Conservation (phyloP, 2,113 vertebrate species). For the Hippopotamus amphibius region DNA sequence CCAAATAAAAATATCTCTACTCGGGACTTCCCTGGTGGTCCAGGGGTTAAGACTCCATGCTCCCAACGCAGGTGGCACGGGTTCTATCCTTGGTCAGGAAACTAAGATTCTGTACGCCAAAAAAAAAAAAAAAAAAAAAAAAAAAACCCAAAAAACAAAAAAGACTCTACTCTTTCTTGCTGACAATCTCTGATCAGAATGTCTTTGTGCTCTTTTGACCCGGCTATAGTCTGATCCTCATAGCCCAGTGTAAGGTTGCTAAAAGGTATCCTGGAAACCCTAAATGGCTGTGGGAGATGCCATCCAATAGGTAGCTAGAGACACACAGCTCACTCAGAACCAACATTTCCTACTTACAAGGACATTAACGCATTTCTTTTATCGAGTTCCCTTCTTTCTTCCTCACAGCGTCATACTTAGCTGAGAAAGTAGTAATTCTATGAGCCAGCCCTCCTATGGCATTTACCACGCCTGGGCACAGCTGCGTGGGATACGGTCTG, state of each 20-base stretch:
- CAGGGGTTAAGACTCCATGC: no score
- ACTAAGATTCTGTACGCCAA: no score
- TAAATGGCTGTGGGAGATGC: background rate
- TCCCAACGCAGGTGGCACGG: no score
- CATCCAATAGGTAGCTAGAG: background rate
- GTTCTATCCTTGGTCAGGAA: no score
- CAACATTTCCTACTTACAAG: background rate
- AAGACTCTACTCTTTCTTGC: background rate
- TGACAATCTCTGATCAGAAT: conserved; percentile 17
- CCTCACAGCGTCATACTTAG: background rate
- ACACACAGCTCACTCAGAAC: background rate
- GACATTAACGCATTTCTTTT: background rate
- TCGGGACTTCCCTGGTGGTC: no score
- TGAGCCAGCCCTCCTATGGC: background rate
- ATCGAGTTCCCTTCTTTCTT: background rate
- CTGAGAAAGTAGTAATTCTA: background rate
- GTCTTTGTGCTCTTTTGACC: conserved; percentile 31
- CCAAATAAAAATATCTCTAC: background rate
- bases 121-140: no score
- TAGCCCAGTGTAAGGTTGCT: background rate
- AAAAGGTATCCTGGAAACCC: conserved; percentile 21
- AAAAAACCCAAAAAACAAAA: no score
- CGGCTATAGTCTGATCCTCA: background rate
- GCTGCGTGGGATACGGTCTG: background rate
- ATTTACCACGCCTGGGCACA: background rate